Conservation (phyloP, 2,797 vertebrate genomes). For the Bovichtus variegatus region DNA sequence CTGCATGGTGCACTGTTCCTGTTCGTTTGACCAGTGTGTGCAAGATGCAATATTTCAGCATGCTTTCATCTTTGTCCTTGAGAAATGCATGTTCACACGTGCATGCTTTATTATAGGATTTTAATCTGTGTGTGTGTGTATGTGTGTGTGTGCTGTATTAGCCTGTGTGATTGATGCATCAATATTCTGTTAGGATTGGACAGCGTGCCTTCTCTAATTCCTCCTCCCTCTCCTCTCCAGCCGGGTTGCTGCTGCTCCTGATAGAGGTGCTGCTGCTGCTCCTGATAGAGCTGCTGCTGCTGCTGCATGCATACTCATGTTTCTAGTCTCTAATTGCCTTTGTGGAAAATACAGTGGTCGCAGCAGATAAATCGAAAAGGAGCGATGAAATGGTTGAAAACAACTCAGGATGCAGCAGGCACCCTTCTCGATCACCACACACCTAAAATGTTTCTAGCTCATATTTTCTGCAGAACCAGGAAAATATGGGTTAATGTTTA, state of each 20-base stretch:
- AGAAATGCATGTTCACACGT: slow-evolving; percentile 34
- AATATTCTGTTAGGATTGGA: slow-evolving; percentile 84
- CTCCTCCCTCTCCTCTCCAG: slow-evolving; percentile 45
- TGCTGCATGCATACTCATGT: slow-evolving; percentile 76
- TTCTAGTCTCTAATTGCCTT: slow-evolving; percentile 83
- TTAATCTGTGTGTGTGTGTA: slow-evolving; percentile 25
- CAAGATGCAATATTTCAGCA: slow-evolving; percentile 15
- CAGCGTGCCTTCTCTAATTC: slow-evolving; percentile 42
- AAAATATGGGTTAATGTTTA: slow-evolving; percentile 16
- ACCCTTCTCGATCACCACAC: neutral
- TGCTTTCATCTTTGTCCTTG: slow-evolving; percentile 52
- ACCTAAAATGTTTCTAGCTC: slow-evolving; percentile 13
- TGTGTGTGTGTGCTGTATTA: slow-evolving; percentile 21
- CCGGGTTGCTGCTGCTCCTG: slow-evolving; percentile 57
- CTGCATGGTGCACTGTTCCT: neutral
- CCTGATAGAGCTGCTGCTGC: slow-evolving; percentile 38
- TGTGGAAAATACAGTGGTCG: slow-evolving; percentile 78
- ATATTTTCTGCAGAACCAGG: slow-evolving; percentile 9
- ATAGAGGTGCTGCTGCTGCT: slow-evolving; percentile 53
- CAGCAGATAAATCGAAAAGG: slow-evolving; percentile 57
- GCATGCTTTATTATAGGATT: slow-evolving; percentile 25
- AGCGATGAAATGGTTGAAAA: slow-evolving; percentile 53
- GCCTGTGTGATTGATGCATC: slow-evolving; percentile 84
- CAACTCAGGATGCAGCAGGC: slow-evolving; percentile 36
- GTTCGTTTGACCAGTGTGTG: neutral